Evolutionary conservation across 2,888 invertebrate genomes (phyloP), one percentile per base, ranked within the genome.

Genomic region (Hirtodrosophila cameraria): DNA sequence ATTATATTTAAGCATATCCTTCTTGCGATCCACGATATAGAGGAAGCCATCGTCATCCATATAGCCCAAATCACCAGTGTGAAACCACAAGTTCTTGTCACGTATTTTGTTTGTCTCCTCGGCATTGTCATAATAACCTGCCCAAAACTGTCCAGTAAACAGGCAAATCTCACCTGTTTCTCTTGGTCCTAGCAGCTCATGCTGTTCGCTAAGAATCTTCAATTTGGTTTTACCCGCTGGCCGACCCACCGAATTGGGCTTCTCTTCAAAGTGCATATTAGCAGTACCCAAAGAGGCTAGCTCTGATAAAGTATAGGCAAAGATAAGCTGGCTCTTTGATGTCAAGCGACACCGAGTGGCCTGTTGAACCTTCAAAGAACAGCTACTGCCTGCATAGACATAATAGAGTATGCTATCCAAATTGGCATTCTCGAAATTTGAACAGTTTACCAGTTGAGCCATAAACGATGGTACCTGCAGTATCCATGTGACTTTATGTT

Each of bases 1-100:
- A 9, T 76, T 71, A 41, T 80, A 87, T 43, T 78, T 85, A 0
- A 88, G 43, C 11, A 78, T 53, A 31, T 89, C 88, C 46, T 81
- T 86, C 35, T 77, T 83, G 3, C 89, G 75, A 38, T 79, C 88
- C 4, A 75, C 65, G 2, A 88, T 48, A 70, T 64, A 79, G 1
- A 88, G 43, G 65, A 67, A 78, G n/a, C 86, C 84, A 16, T 87
- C 85, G 5, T 76, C 68, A 46, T 89, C 89, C 31, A 89, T 79
- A 38, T 81, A 83, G 2, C 89, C 89, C 43, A 88, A 42, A 52
- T 90, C 89, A 7, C 89, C 89, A 0, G 88, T 80, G 15, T 79
- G 79, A n/a, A 76, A 72, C 87, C 87, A 90, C 8, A 28, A 79
- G 83, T 33, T 88, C 68, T n/a, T 54, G 48, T 87, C 87, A 2